Evolutionary conservation across 2,113 vertebrate genomes (phyloP).

Genomic region (Cettia cetti): DNA sequence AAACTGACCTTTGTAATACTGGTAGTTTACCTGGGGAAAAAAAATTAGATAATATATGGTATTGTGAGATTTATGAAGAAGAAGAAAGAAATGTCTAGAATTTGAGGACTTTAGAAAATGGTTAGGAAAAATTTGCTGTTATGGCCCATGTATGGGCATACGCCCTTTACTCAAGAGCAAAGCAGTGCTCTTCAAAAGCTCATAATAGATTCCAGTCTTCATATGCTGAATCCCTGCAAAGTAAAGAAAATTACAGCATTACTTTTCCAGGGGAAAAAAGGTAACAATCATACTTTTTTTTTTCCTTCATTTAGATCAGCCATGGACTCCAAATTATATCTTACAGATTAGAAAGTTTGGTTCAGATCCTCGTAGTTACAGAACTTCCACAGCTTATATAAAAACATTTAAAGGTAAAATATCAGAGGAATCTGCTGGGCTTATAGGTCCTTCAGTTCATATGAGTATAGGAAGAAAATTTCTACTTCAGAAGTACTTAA

Average conservation of each 20-base stretch:
- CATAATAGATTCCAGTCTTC: neutral
- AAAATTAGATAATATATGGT: neutral
- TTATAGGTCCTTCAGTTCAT: neutral
- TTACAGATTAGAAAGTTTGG: neutral
- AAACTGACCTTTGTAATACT: neutral
- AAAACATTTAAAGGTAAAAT: neutral
- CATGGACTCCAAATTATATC: neutral
- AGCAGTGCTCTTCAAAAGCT: neutral
- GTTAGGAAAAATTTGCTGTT: neutral
- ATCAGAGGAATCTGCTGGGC: neutral
- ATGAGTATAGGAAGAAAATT: neutral
- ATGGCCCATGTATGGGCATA: neutral
- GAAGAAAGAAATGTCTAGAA: neutral
- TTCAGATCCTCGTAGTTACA: neutral
- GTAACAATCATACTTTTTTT: neutral
- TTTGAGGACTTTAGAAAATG: slow-evolving; percentile 1
- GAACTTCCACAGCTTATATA: neutral
- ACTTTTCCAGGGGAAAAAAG: neutral
- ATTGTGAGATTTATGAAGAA: slow-evolving; percentile 2
- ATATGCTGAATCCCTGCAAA: neutral
- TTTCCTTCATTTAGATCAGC: neutral
- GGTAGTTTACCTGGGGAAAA: neutral
- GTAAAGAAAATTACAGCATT: neutral
- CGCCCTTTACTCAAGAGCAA: neutral
- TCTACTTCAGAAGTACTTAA: neutral